These are phyloP conservation scores for Brachycybe producta DNA, from an alignment of 2,888 invertebrate genomes.

Conservation along the genomic window DNA sequence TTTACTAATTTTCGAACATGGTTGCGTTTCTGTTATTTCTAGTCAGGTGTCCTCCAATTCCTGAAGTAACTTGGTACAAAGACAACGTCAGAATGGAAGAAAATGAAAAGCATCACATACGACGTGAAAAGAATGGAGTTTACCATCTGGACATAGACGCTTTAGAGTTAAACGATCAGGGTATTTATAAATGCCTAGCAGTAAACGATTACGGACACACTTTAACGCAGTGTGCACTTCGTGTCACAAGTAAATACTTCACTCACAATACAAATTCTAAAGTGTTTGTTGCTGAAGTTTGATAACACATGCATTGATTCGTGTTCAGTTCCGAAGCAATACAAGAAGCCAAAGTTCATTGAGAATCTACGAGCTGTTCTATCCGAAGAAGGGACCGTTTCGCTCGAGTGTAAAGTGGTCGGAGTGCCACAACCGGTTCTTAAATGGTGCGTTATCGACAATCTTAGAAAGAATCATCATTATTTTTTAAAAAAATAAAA, in stretches of 20 bases:
- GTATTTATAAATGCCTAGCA: constrained; percentile 84
- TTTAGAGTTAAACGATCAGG: constrained; percentile 70
- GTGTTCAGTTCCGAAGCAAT: constrained; percentile 60
- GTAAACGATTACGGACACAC: constrained; percentile 80
- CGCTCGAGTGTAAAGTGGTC: constrained; percentile 77
- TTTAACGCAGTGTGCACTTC: constrained; percentile 71
- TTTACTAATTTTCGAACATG: neutral
- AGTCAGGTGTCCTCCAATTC: constrained; percentile 50
- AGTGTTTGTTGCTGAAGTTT: too few relatives aligned
- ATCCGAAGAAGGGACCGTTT: constrained; percentile 78
- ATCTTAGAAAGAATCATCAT: neutral
- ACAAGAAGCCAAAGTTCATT: constrained; percentile 72
- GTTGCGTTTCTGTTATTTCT: neutral
- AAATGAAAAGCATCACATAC: constrained; percentile 51
- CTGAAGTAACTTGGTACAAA: constrained; percentile 67
- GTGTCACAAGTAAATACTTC: constrained; percentile 43
- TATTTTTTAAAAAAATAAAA: neutral
- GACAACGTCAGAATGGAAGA: constrained; percentile 64
- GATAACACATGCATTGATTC: neutral
- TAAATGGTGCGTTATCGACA: constrained; percentile 50
- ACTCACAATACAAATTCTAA: neutral
- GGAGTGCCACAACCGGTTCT: constrained; percentile 79
- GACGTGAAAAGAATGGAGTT: constrained; percentile 53
- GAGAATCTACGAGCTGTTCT: constrained; percentile 72
- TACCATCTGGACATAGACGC: constrained; percentile 58